Percentiles rank a stretch among this genome's conserved stretches.
Evolutionary conservation across 2,113 vertebrate species (phyloP).

Genomic region (Dinomys branickii): DNA sequence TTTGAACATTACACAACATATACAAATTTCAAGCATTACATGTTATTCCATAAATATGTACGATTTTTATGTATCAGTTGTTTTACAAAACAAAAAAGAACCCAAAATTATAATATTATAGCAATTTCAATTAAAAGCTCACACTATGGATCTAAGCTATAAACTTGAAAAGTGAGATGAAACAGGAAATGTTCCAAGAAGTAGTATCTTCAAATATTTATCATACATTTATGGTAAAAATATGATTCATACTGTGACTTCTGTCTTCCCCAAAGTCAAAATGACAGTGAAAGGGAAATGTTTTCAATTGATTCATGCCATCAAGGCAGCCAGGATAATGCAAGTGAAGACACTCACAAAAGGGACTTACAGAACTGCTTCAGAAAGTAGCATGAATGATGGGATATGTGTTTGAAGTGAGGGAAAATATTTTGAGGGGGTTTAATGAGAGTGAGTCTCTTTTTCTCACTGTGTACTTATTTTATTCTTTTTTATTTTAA

Average conservation of each 20-base stretch:
- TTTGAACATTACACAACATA: background rate
- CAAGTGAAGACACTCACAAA: background rate
- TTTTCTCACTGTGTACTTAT: no score
- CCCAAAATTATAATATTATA: background rate
- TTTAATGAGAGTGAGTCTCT: background rate
- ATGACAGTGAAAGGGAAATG: background rate
- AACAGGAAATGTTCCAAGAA: conserved; percentile 16
- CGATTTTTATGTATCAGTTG: background rate
- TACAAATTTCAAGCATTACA: background rate
- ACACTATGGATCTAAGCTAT: background rate
- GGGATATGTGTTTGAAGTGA: background rate
- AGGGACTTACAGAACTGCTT: background rate
- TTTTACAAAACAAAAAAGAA: background rate
- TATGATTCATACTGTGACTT: background rate
- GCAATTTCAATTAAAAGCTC: conserved; percentile 22
- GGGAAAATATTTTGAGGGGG: background rate
- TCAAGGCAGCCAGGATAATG: background rate
- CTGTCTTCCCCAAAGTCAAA: background rate
- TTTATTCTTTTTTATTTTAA: no score
- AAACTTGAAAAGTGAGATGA: conserved; percentile 16
- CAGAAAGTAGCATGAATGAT: background rate
- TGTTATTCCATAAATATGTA: background rate
- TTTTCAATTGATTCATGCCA: background rate
- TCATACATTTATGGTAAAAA: no score
- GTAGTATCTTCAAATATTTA: background rate